Conservation (phyloP, 1,140 invertebrate species). For the Cryptotermes secundus region DNA sequence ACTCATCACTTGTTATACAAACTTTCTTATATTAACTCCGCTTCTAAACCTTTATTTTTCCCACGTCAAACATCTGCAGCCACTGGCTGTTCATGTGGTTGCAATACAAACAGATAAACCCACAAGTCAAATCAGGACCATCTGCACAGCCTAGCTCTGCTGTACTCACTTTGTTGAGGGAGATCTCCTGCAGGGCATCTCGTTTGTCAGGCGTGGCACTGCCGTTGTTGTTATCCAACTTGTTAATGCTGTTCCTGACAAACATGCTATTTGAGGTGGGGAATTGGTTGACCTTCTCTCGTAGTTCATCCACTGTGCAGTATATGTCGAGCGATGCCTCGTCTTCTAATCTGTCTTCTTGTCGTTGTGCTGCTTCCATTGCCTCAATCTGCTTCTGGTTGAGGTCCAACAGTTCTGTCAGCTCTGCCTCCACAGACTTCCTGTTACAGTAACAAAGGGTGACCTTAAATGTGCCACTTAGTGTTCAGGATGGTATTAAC, state of each 20-base stretch:
- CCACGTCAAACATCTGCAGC: too few relatives aligned
- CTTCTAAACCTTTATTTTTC: too few relatives aligned
- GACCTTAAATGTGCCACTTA: too few relatives aligned
- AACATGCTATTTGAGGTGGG: not conserved
- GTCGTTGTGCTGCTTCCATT: conserved; percentile 40
- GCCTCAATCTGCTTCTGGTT: conserved; percentile 43
- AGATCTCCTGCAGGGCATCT: conserved; percentile 56
- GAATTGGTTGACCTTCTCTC: conserved; percentile 44
- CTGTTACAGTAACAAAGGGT: conserved; percentile 22
- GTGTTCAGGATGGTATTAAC: too few relatives aligned
- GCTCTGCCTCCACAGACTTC: conserved; percentile 52
- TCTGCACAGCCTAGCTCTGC: not conserved
- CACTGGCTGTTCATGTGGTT: too few relatives aligned
- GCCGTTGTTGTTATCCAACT: conserved; percentile 40
- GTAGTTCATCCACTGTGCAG: conserved; percentile 61
- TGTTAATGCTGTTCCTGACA: conserved; percentile 21
- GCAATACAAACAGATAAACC: too few relatives aligned
- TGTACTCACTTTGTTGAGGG: conserved; percentile 43
- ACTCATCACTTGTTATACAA: too few relatives aligned
- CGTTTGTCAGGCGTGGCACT: conserved; percentile 41
- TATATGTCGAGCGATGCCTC: conserved; percentile 55
- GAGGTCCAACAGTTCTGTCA: conserved; percentile 57
- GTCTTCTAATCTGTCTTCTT: conserved; percentile 42
- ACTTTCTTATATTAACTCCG: too few relatives aligned
- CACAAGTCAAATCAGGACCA: too few relatives aligned